Evolutionary conservation across 2,113 vertebrate species (phyloP).

Genomic region (Cromileptes altivelis): DNA sequence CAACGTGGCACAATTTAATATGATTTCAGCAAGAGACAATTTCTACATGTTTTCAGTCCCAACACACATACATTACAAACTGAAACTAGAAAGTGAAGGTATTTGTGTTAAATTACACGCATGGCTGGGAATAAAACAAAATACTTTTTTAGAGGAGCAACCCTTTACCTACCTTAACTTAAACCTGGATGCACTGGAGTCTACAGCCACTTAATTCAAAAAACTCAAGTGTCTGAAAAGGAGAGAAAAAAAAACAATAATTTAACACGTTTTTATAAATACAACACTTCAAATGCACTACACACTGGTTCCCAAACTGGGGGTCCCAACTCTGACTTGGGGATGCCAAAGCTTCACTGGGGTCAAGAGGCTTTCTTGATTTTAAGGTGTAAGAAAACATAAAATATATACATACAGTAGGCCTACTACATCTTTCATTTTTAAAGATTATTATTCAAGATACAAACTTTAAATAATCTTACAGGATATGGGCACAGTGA

Average conservation of each 20-base stretch:
- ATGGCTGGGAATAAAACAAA: neutral
- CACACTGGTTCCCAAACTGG: too few relatives aligned
- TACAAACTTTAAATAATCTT: too few relatives aligned
- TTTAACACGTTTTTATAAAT: neutral
- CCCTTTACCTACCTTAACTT: slow-evolving; percentile 67
- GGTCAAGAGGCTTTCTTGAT: too few relatives aligned
- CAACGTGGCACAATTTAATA: neutral
- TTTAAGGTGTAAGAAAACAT: too few relatives aligned
- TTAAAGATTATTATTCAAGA: too few relatives aligned
- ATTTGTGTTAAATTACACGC: neutral
- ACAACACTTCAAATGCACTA: neutral
- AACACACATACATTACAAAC: neutral
- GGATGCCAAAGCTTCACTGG: too few relatives aligned
- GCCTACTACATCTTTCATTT: too few relatives aligned
- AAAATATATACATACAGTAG: too few relatives aligned
- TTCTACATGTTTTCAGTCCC: neutral
- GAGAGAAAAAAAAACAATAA: neutral
- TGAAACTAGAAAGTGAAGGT: neutral
- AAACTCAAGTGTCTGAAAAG: slow-evolving; percentile 14
- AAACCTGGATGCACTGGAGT: slow-evolving; percentile 31
- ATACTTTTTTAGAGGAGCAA: slow-evolving; percentile 37
- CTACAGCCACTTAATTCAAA: slow-evolving; percentile 24
- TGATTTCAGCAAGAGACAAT: neutral
- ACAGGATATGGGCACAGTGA: too few relatives aligned
- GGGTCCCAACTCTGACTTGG: too few relatives aligned